Conservation (phyloP, 2,888 invertebrate species). For the Synergus laeviventris region DNA sequence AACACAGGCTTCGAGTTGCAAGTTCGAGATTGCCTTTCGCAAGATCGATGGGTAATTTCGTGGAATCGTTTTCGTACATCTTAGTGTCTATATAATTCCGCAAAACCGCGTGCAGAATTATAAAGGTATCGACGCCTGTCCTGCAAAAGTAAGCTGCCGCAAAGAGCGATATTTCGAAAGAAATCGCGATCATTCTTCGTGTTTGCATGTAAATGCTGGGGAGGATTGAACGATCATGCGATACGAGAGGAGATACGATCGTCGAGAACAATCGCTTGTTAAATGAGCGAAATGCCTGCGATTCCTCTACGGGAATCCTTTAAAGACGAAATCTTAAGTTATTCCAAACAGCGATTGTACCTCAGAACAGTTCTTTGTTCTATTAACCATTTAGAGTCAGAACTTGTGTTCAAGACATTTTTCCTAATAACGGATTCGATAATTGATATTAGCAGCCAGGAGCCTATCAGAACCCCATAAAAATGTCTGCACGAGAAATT, state of each 20-base stretch:
- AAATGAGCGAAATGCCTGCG: slow-evolving; percentile 39
- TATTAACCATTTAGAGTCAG: slow-evolving; percentile 11
- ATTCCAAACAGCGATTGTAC: slow-evolving; percentile 34
- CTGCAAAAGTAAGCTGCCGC: slow-evolving; percentile 31
- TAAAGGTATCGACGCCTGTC: slow-evolving; percentile 35
- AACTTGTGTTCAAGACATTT: neutral
- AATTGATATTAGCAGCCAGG: neutral
- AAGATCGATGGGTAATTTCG: slow-evolving; percentile 14
- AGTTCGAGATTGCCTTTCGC: neutral
- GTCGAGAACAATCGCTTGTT: slow-evolving; percentile 38
- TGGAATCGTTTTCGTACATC: neutral
- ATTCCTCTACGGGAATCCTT: slow-evolving; percentile 38
- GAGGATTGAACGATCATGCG: slow-evolving; percentile 40
- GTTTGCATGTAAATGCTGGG: slow-evolving; percentile 36
- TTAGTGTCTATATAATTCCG: slow-evolving; percentile 5
- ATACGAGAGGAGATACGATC: slow-evolving; percentile 39
- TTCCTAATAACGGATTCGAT: neutral
- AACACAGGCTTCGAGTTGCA: neutral
- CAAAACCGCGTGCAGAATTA: slow-evolving; percentile 14
- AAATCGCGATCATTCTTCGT: slow-evolving; percentile 38
- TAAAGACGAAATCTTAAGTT: slow-evolving; percentile 32
- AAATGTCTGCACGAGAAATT: no score
- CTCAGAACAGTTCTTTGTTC: slow-evolving; percentile 31
- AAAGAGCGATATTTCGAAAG: slow-evolving; percentile 34
- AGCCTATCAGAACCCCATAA: no score